These are phyloP conservation scores for Muraenolepis orangiensis DNA, from an alignment of 2,797 vertebrate species.

Conservation along the genomic window DNA sequence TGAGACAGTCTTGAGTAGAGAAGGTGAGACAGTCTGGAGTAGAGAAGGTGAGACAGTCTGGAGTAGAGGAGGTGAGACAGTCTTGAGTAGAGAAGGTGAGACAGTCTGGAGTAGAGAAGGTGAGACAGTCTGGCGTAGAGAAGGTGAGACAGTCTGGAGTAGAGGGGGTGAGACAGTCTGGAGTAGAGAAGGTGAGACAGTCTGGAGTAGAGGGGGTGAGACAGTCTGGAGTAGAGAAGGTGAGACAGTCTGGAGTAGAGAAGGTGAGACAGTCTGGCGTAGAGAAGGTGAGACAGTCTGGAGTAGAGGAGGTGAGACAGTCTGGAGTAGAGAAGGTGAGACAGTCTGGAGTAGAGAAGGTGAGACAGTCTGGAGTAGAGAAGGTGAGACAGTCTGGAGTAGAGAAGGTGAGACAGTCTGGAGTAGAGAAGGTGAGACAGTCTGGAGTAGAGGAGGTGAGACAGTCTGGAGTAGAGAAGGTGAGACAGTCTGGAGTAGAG, in stretches of 20 bases:
- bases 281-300: not conserved
- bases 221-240: slow-evolving; percentile 31
- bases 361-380: no score
- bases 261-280: slow-evolving; percentile 16
- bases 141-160: no score
- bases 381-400: not conserved
- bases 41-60: not conserved
- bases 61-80: no score
- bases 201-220: slow-evolving; percentile 60
- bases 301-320: not conserved
- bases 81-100: not conserved
- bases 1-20: slow-evolving; percentile 43
- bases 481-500: no score
- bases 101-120: no score
- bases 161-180: no score
- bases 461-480: no score
- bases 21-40: no score
- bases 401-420: not conserved
- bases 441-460: no score
- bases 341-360: not conserved
- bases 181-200: not conserved
- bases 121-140: not conserved
- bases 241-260: no score
- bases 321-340: no score
- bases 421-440: no score